These are phyloP conservation scores for Synchiropus splendidus DNA, from an alignment of 2,113 vertebrate species.

Conservation along the genomic window DNA sequence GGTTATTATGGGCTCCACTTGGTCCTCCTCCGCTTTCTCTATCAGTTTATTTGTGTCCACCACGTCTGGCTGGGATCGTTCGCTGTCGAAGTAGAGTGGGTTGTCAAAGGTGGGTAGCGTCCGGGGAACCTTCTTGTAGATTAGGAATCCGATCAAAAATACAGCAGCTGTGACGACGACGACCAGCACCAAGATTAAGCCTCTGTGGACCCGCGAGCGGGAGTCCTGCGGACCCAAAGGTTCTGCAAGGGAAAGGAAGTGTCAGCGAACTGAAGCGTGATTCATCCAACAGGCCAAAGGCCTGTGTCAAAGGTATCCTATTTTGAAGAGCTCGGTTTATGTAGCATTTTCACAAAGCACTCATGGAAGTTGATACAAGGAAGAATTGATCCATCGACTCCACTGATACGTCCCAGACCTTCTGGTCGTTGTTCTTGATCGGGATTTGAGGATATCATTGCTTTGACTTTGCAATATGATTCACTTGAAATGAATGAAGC, in stretches of 20 bases:
- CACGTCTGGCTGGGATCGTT: slow-evolving; percentile 45
- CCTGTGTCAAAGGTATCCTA: too few species aligned
- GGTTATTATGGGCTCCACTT: slow-evolving; percentile 44
- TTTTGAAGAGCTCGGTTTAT: too few species aligned
- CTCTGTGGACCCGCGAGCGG: slow-evolving; percentile 38
- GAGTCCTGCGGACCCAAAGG: not conserved
- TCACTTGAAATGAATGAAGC: slow-evolving; percentile 1
- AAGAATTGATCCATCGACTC: too few species aligned
- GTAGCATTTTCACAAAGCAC: too few species aligned
- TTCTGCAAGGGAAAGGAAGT: slow-evolving; percentile 22
- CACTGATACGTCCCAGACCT: too few species aligned
- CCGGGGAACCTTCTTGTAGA: slow-evolving; percentile 46
- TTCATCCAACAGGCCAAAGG: too few species aligned
- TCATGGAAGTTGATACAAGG: too few species aligned
- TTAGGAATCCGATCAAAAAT: slow-evolving; percentile 19
- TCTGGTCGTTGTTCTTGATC: too few species aligned
- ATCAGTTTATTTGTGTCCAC: slow-evolving; percentile 58
- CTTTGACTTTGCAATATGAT: too few species aligned
- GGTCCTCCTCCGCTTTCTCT: slow-evolving; percentile 48
- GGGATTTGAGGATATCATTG: too few species aligned
- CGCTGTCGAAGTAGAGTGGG: slow-evolving; percentile 48
- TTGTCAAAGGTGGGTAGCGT: slow-evolving; percentile 52
- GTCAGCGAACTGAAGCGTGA: too few species aligned
- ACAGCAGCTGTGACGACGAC: slow-evolving; percentile 20
- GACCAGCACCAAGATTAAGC: slow-evolving; percentile 40